Conservation (phyloP, 2,113 vertebrate genomes). For the Microcebus tavaratra region DNA sequence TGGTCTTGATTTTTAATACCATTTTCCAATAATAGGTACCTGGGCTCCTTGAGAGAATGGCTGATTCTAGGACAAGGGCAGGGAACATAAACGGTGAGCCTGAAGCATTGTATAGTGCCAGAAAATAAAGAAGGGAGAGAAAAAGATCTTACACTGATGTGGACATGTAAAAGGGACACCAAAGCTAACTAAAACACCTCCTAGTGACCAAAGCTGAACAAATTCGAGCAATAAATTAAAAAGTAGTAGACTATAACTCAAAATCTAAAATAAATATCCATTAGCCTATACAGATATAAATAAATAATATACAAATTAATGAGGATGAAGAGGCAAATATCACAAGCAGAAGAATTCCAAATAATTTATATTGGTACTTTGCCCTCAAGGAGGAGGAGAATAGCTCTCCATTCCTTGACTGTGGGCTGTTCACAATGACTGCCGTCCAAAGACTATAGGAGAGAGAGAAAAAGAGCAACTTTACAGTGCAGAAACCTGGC, state of each 20-base stretch:
- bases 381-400: neutral
- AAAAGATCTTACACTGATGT: neutral
- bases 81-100: neutral
- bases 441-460: neutral
- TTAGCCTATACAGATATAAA: neutral
- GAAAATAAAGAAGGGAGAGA: neutral
- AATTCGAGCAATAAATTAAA: neutral
- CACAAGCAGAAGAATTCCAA: neutral
- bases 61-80: neutral
- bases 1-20: neutral
- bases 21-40: neutral
- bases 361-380: neutral
- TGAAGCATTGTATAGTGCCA: neutral
- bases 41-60: neutral
- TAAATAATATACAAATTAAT: neutral
- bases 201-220: neutral
- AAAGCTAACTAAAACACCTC: neutral
- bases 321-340: neutral
- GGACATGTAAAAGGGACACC: neutral
- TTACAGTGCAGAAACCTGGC: neutral
- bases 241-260: neutral
- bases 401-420: neutral
- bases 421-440: neutral
- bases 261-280: neutral
- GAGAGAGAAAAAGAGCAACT: neutral